Evolutionary conservation across 2,113 vertebrate species (phyloP).

Genomic region (Dipodomys merriami): DNA sequence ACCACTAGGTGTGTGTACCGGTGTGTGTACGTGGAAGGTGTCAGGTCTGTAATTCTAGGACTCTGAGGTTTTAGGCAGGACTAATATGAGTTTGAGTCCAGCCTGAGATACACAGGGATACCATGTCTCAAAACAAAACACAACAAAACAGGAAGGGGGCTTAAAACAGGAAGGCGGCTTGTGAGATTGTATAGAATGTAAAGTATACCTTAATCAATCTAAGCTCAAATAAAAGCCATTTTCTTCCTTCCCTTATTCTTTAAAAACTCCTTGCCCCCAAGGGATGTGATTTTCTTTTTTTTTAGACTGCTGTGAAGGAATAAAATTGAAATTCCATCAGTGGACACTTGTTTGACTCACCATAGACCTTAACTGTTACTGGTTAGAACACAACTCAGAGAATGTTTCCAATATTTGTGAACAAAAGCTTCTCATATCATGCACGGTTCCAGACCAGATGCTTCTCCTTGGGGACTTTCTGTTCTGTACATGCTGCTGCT

Average conservation of each 20-base stretch:
- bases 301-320: conserved; percentile 72
- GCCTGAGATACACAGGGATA: neutral
- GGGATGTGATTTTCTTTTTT: conserved; percentile 65
- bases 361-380: conserved; percentile 57
- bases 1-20: too few relatives aligned
- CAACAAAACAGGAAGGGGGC: too few relatives aligned
- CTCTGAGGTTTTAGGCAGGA: neutral
- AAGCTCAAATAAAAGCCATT: conserved; percentile 66
- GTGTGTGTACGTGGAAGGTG: neutral
- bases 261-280: neutral
- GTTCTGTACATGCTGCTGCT: conserved; percentile 55
- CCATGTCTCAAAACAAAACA: neutral
- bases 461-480: conserved; percentile 84
- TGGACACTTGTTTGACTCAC: conserved; percentile 70
- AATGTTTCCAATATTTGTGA: conserved; percentile 28
- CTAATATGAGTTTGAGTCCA: neutral
- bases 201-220: neutral
- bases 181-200: neutral
- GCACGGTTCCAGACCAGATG: conserved; percentile 81
- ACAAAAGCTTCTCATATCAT: conserved; percentile 14
- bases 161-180: too few relatives aligned
- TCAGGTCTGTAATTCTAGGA: neutral
- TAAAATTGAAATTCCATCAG: neutral
- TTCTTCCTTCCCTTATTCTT: conserved; percentile 12
- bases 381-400: conserved; percentile 43